Conservation (phyloP, 1,140 invertebrate species). For the Sitodiplosis mosellana region DNA sequence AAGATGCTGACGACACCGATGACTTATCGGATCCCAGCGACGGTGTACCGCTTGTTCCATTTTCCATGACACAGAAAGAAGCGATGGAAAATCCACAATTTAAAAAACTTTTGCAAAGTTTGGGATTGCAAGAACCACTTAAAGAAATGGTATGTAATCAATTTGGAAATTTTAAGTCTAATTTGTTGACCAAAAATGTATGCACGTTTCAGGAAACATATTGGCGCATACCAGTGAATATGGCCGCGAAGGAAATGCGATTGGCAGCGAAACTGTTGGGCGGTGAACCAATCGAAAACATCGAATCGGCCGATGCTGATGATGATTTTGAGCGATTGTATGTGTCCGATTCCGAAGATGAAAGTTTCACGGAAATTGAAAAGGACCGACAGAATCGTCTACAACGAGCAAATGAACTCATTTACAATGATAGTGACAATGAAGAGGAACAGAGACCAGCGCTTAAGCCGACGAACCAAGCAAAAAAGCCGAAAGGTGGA, state of each 20-base stretch:
- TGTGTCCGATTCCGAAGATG: constrained; percentile 24
- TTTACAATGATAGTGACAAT: constrained; percentile 23
- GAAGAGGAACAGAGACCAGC: constrained; percentile 8
- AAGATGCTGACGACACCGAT: constrained; percentile 33
- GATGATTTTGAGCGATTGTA: background rate
- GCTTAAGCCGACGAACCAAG: background rate
- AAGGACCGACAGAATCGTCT: constrained; percentile 3
- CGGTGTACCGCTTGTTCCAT: constrained; percentile 36
- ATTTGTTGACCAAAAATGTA: background rate
- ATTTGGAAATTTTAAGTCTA: background rate
- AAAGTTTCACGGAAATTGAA: constrained; percentile 10
- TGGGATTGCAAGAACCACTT: constrained; percentile 35
- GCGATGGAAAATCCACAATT: constrained; percentile 39
- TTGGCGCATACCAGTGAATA: constrained; percentile 36
- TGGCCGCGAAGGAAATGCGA: constrained; percentile 27
- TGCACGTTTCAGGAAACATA: constrained; percentile 25
- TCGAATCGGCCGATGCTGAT: background rate
- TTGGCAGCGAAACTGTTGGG: constrained; percentile 14
- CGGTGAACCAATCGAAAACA: constrained; percentile 4
- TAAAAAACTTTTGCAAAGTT: constrained; percentile 31
- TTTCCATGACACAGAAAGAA: constrained; percentile 29
- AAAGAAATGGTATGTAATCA: constrained; percentile 18
- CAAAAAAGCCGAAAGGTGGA: constrained; percentile 5
- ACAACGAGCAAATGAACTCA: constrained; percentile 9
- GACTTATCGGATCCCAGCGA: constrained; percentile 23